Percentiles rank a stretch among this genome's conserved stretches.
Conservation (phyloP, 2,888 invertebrate species). For the Tetragonula carbonaria region DNA sequence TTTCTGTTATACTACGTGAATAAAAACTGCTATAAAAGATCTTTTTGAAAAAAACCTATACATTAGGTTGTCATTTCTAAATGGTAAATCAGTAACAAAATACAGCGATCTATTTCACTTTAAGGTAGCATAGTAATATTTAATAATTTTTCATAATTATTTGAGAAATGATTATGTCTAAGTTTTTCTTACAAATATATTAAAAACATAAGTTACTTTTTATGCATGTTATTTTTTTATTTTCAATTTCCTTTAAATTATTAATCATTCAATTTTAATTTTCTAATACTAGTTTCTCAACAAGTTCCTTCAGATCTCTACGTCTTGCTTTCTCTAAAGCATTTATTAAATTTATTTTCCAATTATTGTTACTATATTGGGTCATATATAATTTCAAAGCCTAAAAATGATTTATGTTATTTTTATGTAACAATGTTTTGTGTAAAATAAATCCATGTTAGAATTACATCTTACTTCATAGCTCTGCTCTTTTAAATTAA, state of each 20-base stretch:
- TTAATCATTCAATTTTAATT: slow-evolving; percentile 25
- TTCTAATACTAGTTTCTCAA: slow-evolving; percentile 54
- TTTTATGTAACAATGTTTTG: slow-evolving; percentile 17
- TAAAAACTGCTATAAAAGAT: slow-evolving; percentile 31
- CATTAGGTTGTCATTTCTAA: slow-evolving; percentile 55
- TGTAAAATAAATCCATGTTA: slow-evolving; percentile 23
- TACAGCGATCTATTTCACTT: slow-evolving; percentile 63
- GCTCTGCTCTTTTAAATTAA: slow-evolving; percentile 71
- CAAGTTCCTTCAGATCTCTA: slow-evolving; percentile 76
- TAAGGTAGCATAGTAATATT: slow-evolving; percentile 39
- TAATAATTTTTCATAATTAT: slow-evolving; percentile 47
- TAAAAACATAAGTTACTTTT: slow-evolving; percentile 32
- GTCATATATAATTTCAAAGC: slow-evolving; percentile 73
- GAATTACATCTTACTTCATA: slow-evolving; percentile 65
- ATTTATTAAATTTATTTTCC: slow-evolving; percentile 74
- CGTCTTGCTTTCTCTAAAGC: slow-evolving; percentile 78
- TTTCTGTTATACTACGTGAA: slow-evolving; percentile 8
- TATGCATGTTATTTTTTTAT: slow-evolving; percentile 32
- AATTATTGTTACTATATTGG: slow-evolving; percentile 62
- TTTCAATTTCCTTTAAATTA: slow-evolving; percentile 13
- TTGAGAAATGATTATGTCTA: slow-evolving; percentile 49
- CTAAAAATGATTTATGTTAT: slow-evolving; percentile 65
- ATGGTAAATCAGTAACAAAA: slow-evolving; percentile 40
- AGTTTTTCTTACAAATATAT: slow-evolving; percentile 52
- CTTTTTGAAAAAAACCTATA: slow-evolving; percentile 25